These are phyloP conservation scores for Spizella passerina DNA, from an alignment of 2,797 vertebrate genomes.

Conservation along the genomic window DNA sequence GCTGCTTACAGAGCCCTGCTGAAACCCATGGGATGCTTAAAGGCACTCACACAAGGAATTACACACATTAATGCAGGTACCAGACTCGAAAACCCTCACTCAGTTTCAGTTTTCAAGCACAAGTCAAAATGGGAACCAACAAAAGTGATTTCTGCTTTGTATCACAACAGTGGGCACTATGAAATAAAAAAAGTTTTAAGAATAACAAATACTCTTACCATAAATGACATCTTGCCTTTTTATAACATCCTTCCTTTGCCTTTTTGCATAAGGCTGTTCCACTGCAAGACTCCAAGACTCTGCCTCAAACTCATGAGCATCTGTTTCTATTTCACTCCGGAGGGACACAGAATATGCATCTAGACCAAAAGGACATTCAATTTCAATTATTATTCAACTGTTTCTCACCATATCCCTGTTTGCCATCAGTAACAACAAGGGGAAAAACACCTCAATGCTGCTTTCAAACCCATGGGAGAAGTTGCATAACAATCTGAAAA, in stretches of 20 bases:
- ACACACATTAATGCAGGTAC: background rate
- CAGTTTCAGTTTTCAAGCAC: background rate
- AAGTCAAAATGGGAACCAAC: background rate
- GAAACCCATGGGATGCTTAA: background rate
- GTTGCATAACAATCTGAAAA: background rate
- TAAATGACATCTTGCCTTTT: conserved; percentile 96
- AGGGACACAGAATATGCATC: conserved; percentile 83
- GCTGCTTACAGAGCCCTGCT: background rate
- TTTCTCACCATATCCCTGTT: background rate
- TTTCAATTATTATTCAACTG: background rate
- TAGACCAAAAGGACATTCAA: conserved; percentile 46
- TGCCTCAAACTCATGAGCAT: conserved; percentile 88
- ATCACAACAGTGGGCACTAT: background rate
- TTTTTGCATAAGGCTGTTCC: conserved; percentile 84
- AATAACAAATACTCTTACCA: conserved; percentile 75
- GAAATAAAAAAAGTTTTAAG: background rate
- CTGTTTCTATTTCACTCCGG: conserved; percentile 85
- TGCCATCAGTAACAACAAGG: background rate
- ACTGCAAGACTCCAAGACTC: conserved; percentile 94
- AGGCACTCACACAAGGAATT: background rate
- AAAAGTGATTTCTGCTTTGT: background rate
- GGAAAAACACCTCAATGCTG: background rate
- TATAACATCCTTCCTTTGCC: conserved; percentile 81
- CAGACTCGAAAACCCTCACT: background rate
- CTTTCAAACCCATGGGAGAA: background rate